Percentiles rank a stretch among this genome's conserved stretches.
Conservation (phyloP, 1,140 invertebrate species). For the Geopemphigus sp. region DNA sequence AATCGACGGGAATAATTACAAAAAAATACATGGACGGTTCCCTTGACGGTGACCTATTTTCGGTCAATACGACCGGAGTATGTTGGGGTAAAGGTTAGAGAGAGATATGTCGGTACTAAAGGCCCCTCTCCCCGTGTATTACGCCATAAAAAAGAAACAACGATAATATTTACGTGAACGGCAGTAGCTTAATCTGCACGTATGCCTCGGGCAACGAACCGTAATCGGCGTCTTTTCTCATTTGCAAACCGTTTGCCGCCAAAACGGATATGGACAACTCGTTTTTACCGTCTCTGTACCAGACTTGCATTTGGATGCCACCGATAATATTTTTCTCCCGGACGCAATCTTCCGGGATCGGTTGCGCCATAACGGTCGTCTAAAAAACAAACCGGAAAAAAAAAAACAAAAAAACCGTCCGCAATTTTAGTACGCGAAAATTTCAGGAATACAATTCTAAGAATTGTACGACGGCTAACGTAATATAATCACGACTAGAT, state of each 20-base stretch:
- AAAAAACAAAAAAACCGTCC: neutral
- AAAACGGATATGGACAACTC: conserved; percentile 79
- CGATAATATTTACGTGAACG: conserved; percentile 66
- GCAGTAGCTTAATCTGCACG: conserved; percentile 73
- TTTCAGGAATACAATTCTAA: neutral
- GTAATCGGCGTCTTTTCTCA: conserved; percentile 70
- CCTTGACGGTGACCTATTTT: no score
- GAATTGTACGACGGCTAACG: neutral
- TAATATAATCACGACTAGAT: neutral
- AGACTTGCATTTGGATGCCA: conserved; percentile 79
- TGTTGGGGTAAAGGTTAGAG: no score
- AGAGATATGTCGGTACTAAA: no score
- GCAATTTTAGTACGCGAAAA: neutral
- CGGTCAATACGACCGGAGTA: no score
- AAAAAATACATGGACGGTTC: no score
- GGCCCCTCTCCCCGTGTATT: no score
- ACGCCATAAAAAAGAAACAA: no score
- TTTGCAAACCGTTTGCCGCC: conserved; percentile 76
- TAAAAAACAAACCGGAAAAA: conserved; percentile 3
- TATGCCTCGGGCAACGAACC: conserved; percentile 77
- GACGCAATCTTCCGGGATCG: conserved; percentile 66
- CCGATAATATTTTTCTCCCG: conserved; percentile 72
- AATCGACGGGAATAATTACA: no score
- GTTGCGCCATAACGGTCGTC: neutral
- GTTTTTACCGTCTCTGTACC: conserved; percentile 76